phyloP scores from a whole-genome alignment of 2,888 invertebrate genomes.

The Sericinus montela region DNA sequence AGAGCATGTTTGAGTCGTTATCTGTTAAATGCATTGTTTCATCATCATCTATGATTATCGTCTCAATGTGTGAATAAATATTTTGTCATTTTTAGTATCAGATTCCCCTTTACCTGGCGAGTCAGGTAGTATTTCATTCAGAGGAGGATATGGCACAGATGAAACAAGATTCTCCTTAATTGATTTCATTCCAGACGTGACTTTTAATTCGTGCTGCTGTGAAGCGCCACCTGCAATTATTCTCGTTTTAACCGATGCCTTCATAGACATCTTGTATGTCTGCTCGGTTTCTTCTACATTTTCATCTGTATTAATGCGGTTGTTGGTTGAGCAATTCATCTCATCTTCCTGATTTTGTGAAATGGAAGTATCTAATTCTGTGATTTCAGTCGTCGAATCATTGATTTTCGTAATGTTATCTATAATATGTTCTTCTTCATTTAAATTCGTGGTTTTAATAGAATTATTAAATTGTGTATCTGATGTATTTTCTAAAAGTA shows the following conservation, averaged over 20 bases:
- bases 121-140: neutral
- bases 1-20: conserved; percentile 14
- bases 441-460: neutral
- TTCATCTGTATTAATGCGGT: neutral
- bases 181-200: neutral
- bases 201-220: neutral
- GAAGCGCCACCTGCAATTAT: neutral
- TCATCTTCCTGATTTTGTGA: neutral
- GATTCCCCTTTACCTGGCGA: too few relatives aligned
- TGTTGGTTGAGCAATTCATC: neutral
- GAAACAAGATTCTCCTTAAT: neutral
- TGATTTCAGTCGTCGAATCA: conserved; percentile 5
- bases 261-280: neutral
- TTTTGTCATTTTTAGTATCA: neutral
- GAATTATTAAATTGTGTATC: too few relatives aligned
- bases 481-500: neutral
- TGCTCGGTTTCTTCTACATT: neutral
- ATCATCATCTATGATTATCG: conserved; percentile 8
- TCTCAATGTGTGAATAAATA: neutral
- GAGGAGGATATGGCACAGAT: too few relatives aligned
- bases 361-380: too few relatives aligned
- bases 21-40: neutral
- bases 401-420: too few relatives aligned
- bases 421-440: neutral
- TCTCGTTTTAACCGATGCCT: neutral